These are phyloP conservation scores for Enteromius viviparus DNA, from an alignment of 2,797 vertebrate genomes.

Conservation along the genomic window DNA sequence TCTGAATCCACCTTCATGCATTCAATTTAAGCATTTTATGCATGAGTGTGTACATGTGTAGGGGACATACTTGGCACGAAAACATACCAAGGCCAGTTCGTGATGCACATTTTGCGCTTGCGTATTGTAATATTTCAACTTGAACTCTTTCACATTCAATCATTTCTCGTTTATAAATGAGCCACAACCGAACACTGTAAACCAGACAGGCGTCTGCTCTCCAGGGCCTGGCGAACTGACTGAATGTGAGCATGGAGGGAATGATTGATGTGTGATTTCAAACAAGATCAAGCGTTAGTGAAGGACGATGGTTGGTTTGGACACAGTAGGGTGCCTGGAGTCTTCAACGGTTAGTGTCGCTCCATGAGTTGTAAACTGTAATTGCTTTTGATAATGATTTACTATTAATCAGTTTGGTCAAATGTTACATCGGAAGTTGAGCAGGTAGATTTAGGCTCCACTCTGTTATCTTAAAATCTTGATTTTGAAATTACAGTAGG, in stretches of 20 bases:
- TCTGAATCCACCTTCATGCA: neutral
- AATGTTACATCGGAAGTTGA: neutral
- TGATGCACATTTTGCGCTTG: neutral
- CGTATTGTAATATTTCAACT: neutral
- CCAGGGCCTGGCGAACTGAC: constrained; percentile 35
- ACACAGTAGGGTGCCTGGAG: constrained; percentile 33
- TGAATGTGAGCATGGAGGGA: constrained; percentile 52
- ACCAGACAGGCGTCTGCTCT: constrained; percentile 36
- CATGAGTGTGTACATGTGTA: neutral
- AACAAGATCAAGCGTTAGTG: constrained; percentile 47
- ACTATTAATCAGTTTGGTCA: constrained; percentile 4
- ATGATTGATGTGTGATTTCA: constrained; percentile 52
- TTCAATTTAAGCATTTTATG: neutral
- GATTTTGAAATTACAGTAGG: neutral
- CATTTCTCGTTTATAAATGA: neutral
- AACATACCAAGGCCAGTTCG: neutral
- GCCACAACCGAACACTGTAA: constrained; percentile 30
- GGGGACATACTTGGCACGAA: neutral
- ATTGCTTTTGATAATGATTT: constrained; percentile 33
- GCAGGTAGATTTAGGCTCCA: neutral
- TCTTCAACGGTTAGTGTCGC: neutral
- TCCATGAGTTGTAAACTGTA: constrained; percentile 6
- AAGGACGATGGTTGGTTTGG: constrained; percentile 4
- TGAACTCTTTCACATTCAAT: constrained; percentile 40
- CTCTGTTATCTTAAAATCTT: neutral